These are phyloP conservation scores for Brassicogethes aeneus DNA, from an alignment of 2,888 invertebrate genomes.

Conservation along the genomic window DNA sequence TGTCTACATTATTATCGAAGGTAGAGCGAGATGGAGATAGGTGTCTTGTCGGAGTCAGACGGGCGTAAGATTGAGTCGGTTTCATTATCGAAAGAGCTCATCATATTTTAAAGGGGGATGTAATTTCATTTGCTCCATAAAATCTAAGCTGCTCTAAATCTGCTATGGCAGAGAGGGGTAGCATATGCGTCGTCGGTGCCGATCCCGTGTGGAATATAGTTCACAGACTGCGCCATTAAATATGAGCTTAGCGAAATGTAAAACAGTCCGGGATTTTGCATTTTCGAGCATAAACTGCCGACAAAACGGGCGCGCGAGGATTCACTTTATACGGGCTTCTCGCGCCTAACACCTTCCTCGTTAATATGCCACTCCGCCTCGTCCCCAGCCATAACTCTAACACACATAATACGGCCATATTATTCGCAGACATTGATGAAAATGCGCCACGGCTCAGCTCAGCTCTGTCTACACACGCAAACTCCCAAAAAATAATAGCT, in stretches of 20 bases:
- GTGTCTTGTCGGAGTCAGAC: conserved; percentile 15
- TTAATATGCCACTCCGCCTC: conserved; percentile 33
- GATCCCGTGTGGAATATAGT: conserved; percentile 36
- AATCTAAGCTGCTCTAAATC: conserved; percentile 44
- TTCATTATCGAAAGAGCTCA: conserved; percentile 45
- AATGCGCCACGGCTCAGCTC: conserved; percentile 12
- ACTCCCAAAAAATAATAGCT: background rate
- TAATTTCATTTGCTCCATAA: conserved; percentile 46
- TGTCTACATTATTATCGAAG: conserved; percentile 1
- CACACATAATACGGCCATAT: background rate
- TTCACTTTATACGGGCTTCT: conserved; percentile 39
- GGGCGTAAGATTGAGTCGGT: conserved; percentile 35
- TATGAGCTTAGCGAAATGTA: conserved; percentile 46
- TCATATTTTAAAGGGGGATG: conserved; percentile 45
- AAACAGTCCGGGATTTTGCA: conserved; percentile 45
- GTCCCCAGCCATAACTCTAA: conserved; percentile 7
- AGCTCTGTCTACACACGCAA: background rate
- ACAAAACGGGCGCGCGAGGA: conserved; percentile 42
- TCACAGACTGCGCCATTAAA: conserved; percentile 42
- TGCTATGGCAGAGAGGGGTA: conserved; percentile 35
- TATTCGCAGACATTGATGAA: conserved; percentile 18
- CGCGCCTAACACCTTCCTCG: conserved; percentile 29
- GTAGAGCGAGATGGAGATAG: conserved; percentile 9
- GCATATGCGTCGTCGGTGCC: conserved; percentile 40
- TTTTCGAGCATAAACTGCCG: conserved; percentile 44